These are phyloP conservation scores for Clarias platycephalus DNA, from an alignment of 2,797 vertebrate genomes.

Conservation along the genomic window DNA sequence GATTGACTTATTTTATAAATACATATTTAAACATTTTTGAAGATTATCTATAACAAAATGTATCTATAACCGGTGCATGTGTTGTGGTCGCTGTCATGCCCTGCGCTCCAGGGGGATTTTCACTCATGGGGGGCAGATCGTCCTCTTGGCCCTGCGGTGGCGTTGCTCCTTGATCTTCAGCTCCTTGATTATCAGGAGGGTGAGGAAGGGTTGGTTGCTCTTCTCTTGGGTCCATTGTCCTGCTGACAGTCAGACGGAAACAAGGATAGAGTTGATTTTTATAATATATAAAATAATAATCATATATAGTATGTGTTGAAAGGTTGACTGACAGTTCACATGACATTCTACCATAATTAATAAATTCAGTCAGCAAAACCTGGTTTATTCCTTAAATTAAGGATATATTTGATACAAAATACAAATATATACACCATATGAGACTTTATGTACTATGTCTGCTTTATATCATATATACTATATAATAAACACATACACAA, in stretches of 20 bases:
- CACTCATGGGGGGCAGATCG: slow-evolving; percentile 56
- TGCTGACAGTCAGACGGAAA: neutral
- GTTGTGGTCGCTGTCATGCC: slow-evolving; percentile 59
- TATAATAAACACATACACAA: too few species aligned
- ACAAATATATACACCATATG: too few species aligned
- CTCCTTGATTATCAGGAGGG: slow-evolving; percentile 51
- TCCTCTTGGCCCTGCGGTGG: slow-evolving; percentile 24
- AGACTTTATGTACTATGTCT: too few species aligned
- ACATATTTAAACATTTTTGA: too few species aligned
- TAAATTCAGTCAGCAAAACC: too few species aligned
- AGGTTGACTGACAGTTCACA: neutral
- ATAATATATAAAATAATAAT: neutral
- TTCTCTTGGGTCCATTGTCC: slow-evolving; percentile 60
- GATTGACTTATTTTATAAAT: too few species aligned
- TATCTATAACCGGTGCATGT: slow-evolving; percentile 31
- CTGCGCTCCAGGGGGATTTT: slow-evolving; percentile 62
- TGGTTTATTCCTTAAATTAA: too few species aligned
- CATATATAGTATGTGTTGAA: neutral
- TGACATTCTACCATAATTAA: neutral
- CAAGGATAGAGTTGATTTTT: neutral
- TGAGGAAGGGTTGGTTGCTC: slow-evolving; percentile 2
- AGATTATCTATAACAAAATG: too few species aligned
- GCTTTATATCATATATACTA: too few species aligned
- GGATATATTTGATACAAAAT: too few species aligned
- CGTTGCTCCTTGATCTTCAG: slow-evolving; percentile 25